These are phyloP conservation scores for Propsilocerus akamusi DNA, from an alignment of 1,140 invertebrate species.

Conservation along the genomic window DNA sequence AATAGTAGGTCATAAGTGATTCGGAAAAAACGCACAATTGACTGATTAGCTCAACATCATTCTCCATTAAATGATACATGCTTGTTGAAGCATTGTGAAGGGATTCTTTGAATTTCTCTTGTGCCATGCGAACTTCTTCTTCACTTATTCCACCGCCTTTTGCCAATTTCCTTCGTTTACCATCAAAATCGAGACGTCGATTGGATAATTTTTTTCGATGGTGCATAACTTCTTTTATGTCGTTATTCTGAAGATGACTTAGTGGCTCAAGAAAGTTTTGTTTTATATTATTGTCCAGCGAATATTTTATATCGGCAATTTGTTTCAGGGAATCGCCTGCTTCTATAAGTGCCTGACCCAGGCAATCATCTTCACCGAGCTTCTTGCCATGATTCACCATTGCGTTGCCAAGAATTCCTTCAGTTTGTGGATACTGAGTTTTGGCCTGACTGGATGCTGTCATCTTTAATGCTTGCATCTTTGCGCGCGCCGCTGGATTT, in stretches of 20 bases:
- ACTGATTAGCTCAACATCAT: slow-evolving; percentile 96
- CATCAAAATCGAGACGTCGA: slow-evolving; percentile 92
- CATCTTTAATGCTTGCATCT: slow-evolving; percentile 87
- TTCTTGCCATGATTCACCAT: slow-evolving; percentile 93
- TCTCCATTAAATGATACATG: slow-evolving; percentile 97
- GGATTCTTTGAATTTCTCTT: slow-evolving; percentile 98
- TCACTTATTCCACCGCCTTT: slow-evolving; percentile 90
- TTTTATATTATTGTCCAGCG: slow-evolving; percentile 97
- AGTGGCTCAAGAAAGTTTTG: slow-evolving; percentile 98
- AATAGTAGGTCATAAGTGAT: slow-evolving; percentile 87
- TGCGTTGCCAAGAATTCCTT: slow-evolving; percentile 91
- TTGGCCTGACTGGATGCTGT: slow-evolving; percentile 77
- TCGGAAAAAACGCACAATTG: slow-evolving; percentile 90
- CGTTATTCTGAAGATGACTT: slow-evolving; percentile 92
- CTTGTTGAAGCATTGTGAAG: slow-evolving; percentile 90
- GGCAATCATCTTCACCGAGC: slow-evolving; percentile 84
- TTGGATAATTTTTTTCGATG: slow-evolving; percentile 98
- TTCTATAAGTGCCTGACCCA: slow-evolving; percentile 83
- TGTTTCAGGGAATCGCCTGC: slow-evolving; percentile 92
- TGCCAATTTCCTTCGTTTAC: slow-evolving; percentile 88
- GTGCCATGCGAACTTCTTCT: slow-evolving; percentile 89
- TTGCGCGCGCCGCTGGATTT: slow-evolving; percentile 87
- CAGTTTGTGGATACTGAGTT: slow-evolving; percentile 93
- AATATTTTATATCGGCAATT: slow-evolving; percentile 98
- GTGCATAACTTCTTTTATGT: slow-evolving; percentile 98